Percentiles rank a stretch among this genome's conserved stretches.
Conservation (phyloP, 2,888 invertebrate species). For the Sthenelais limicola region DNA sequence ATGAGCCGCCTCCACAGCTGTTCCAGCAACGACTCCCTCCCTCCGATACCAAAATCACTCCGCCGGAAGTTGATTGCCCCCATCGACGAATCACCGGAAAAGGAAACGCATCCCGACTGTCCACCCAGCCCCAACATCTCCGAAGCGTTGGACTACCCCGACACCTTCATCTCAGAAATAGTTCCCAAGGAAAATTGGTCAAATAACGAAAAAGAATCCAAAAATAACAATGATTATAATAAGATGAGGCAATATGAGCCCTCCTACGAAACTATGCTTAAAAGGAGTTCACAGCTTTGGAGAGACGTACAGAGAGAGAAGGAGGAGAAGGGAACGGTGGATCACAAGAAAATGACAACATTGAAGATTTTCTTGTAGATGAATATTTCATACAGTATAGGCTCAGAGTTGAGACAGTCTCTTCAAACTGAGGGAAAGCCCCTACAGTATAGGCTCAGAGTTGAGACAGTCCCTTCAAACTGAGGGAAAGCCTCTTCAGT, state of each 20-base stretch:
- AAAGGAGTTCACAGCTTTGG: conserved; percentile 36
- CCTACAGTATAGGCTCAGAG: too few species aligned
- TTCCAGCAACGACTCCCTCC: conserved; percentile 17
- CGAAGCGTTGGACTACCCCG: conserved; percentile 14
- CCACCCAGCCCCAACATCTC: conserved; percentile 1
- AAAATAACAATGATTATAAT: too few species aligned
- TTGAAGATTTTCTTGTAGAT: conserved; percentile 33
- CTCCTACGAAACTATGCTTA: conserved; percentile 29
- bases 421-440: too few species aligned
- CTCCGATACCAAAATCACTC: background rate
- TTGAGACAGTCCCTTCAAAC: too few species aligned
- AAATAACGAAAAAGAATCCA: background rate
- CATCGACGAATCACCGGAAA: conserved; percentile 10
- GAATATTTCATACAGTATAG: too few species aligned
- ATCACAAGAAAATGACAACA: conserved; percentile 38
- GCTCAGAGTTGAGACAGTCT: too few species aligned
- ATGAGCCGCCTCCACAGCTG: conserved; percentile 8
- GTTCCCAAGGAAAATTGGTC: conserved; percentile 5
- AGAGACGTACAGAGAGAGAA: conserved; percentile 27
- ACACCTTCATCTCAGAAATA: conserved; percentile 7
- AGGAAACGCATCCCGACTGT: background rate
- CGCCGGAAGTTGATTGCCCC: conserved; percentile 26
- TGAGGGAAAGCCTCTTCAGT: too few species aligned
- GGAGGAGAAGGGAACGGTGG: conserved; percentile 19
- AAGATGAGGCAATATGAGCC: conserved; percentile 28